These are phyloP conservation scores for Mesorhabditis belari DNA, from an alignment of 2,888 invertebrate species.

Conservation along the genomic window DNA sequence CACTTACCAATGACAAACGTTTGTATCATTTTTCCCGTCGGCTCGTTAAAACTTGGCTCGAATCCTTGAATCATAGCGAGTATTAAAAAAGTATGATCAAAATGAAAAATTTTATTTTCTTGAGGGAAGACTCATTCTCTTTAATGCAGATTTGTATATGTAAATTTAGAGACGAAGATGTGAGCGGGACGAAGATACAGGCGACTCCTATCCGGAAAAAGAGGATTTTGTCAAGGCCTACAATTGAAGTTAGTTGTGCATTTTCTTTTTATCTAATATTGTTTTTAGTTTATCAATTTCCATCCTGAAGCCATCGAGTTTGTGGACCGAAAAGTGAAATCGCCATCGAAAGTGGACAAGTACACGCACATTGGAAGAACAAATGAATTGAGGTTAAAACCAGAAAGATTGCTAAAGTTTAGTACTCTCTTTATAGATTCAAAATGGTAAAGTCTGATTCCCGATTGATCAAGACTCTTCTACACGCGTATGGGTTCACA, in stretches of 20 bases:
- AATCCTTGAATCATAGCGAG: no score
- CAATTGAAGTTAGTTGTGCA: background rate
- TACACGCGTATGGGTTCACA: slow-evolving; percentile 46
- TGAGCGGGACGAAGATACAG: no score
- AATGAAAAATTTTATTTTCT: no score
- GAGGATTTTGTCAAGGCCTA: background rate
- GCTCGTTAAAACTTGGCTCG: no score
- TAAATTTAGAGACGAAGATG: no score
- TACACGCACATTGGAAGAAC: background rate
- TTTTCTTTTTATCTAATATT: background rate
- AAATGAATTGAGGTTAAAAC: background rate
- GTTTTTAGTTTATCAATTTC: background rate
- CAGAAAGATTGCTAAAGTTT: no score
- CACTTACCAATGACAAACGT: no score
- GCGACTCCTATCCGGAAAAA: no score
- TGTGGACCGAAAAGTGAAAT: background rate
- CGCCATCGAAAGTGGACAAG: background rate
- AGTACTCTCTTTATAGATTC: slow-evolving; percentile 41
- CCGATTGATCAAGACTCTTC: slow-evolving; percentile 53
- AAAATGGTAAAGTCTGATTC: slow-evolving; percentile 58
- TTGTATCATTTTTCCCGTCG: no score
- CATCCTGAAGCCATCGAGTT: background rate
- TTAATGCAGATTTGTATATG: no score
- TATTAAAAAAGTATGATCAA: no score
- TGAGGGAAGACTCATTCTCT: no score